Conservation (phyloP, 2,888 invertebrate species). For the Argyra leucocephala region DNA sequence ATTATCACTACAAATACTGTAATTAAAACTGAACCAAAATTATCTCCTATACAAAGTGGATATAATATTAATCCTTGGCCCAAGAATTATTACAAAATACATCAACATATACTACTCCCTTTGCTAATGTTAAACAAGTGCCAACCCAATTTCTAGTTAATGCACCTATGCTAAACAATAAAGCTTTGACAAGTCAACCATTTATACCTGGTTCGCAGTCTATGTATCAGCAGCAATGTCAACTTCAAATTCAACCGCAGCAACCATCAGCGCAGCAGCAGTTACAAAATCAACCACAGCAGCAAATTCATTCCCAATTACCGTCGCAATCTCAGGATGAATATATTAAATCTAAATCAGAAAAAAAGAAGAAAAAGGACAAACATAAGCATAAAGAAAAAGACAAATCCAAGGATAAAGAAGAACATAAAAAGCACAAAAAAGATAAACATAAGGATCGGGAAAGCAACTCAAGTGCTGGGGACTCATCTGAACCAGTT, state of each 20-base stretch:
- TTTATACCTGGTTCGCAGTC: not conserved
- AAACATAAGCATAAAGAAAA: slow-evolving; percentile 74
- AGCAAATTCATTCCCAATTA: no score
- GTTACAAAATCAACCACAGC: slow-evolving; percentile 36
- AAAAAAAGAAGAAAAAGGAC: slow-evolving; percentile 62
- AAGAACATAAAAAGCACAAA: slow-evolving; percentile 63
- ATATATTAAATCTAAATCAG: slow-evolving; percentile 26
- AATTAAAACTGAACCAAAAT: slow-evolving; percentile 5
- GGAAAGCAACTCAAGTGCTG: slow-evolving; percentile 18
- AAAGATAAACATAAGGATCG: slow-evolving; percentile 31
- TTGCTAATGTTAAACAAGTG: not conserved
- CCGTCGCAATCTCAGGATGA: no score
- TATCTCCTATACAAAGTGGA: not conserved
- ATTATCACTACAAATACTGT: not conserved
- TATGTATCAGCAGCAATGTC: not conserved
- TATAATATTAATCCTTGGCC: slow-evolving; percentile 22
- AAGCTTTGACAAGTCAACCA: not conserved
- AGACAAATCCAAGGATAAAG: slow-evolving; percentile 62
- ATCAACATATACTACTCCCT: not conserved
- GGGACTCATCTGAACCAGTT: slow-evolving; percentile 29
- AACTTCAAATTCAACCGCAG: slow-evolving; percentile 18
- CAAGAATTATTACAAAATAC: slow-evolving; percentile 9
- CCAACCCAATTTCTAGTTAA: not conserved
- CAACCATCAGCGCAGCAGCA: not conserved
- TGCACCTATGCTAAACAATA: not conserved